Conservation (phyloP, 2,113 vertebrate species). For the Condylura cristata region DNA sequence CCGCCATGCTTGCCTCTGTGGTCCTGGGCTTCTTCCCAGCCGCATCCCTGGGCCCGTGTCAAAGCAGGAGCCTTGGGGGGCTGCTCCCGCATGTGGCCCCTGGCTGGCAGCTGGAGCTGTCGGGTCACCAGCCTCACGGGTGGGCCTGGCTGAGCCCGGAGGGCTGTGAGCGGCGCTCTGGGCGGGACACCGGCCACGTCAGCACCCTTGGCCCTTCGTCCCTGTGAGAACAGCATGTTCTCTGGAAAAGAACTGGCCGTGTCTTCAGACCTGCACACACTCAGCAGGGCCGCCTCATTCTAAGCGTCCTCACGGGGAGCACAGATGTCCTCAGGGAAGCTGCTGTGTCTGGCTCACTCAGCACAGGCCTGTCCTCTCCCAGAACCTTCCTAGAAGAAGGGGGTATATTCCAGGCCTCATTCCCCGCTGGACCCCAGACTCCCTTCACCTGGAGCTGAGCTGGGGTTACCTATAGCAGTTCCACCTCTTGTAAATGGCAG, state of each 20-base stretch:
- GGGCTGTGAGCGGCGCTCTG: accelerated
- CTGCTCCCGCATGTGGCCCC: neutral
- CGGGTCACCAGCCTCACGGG: accelerated
- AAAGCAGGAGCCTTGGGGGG: neutral
- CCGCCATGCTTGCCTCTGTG: accelerated
- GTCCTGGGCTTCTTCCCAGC: neutral
- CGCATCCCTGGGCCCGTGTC: neutral
- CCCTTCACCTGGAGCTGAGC: neutral
- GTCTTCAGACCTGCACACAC: neutral
- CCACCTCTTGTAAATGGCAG: neutral
- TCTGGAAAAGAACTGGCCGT: neutral
- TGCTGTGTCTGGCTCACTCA: accelerated
- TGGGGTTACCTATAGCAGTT: neutral
- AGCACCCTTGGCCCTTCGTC: accelerated
- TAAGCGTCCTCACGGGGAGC: neutral
- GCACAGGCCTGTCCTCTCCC: neutral
- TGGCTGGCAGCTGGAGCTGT: neutral
- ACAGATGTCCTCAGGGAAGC: neutral
- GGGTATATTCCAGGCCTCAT: accelerated
- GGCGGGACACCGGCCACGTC: accelerated
- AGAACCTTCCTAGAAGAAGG: accelerated
- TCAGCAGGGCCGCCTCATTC: neutral
- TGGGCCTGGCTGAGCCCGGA: too few species aligned
- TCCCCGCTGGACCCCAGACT: neutral
- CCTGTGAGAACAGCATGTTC: accelerated